A percentile compares a stretch with the other conserved stretches of the same genome.
Conservation (phyloP, 2,797 vertebrate species). For the Sebastes vulpes region DNA sequence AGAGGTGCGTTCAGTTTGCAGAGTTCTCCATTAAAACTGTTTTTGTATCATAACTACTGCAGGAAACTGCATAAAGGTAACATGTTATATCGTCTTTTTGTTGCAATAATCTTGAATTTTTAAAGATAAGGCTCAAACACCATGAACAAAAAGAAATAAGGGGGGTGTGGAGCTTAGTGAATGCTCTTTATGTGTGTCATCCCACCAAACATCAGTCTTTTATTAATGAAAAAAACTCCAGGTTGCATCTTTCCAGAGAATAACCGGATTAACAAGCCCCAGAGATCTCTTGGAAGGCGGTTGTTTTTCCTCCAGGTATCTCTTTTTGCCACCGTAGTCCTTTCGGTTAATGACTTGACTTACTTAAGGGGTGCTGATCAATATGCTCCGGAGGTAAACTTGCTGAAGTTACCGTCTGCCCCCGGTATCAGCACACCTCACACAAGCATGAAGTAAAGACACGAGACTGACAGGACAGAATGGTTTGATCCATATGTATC, state of each 20-base stretch:
- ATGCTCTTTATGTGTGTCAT: slow-evolving; percentile 1
- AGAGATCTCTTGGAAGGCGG: slow-evolving; percentile 39
- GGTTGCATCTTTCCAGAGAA: slow-evolving; percentile 26
- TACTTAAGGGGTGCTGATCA: slow-evolving; percentile 68
- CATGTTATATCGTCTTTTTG: neutral
- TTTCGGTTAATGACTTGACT: slow-evolving; percentile 75
- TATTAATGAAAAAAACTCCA: slow-evolving; percentile 16
- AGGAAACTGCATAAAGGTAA: neutral
- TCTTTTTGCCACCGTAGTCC: slow-evolving; percentile 59
- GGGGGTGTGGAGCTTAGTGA: neutral
- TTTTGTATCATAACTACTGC: neutral
- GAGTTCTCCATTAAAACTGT: neutral
- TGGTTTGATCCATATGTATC: slow-evolving; percentile 33
- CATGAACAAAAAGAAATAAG: neutral
- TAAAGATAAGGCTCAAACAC: slow-evolving; percentile 1
- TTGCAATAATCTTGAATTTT: neutral
- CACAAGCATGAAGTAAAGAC: slow-evolving; percentile 25
- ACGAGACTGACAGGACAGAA: slow-evolving; percentile 17
- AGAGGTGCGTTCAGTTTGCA: neutral
- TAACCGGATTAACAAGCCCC: slow-evolving; percentile 50
- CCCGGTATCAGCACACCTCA: slow-evolving; percentile 26
- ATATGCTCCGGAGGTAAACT: slow-evolving; percentile 69
- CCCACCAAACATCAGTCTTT: neutral
- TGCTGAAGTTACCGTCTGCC: slow-evolving; percentile 67
- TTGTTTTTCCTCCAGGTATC: slow-evolving; percentile 44